A percentile compares a stretch with the other conserved stretches of the same genome.
Conservation (phyloP, 2,113 vertebrate species). For the Engystomops pustulosus region DNA sequence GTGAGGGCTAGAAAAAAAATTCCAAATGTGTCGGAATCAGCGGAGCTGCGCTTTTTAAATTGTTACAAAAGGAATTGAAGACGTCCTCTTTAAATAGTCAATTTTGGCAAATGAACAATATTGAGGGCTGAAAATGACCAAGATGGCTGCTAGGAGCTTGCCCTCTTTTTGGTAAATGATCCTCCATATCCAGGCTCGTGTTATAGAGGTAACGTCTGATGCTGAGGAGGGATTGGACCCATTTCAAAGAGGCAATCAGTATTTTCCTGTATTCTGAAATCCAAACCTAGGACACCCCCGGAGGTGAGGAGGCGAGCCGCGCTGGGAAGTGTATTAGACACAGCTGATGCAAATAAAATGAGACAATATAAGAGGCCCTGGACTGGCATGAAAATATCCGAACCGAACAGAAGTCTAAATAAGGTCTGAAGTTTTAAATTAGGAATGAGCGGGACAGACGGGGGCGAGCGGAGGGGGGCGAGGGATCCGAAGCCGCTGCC, state of each 20-base stretch:
- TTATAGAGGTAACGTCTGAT: not conserved
- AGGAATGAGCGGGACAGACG: not conserved
- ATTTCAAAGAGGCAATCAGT: conserved; percentile 17
- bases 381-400: conserved; percentile 15
- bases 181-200: not conserved
- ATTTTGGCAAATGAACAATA: no score
- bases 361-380: conserved; percentile 1
- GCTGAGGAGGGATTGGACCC: not conserved
- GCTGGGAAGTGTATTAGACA: not conserved
- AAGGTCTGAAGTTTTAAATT: conserved; percentile 30
- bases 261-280: not conserved
- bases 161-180: not conserved
- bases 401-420: conserved; percentile 22
- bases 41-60: no score
- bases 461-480: not conserved
- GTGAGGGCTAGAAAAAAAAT: no score
- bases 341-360: not conserved
- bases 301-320: not conserved
- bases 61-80: no score
- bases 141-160: not conserved
- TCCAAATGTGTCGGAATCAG: no score
- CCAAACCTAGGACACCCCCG: not conserved
- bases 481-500: not conserved
- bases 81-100: no score
- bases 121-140: no score